phyloP scores from a whole-genome alignment of 2,113 vertebrate species.

The Rostratula benghalensis region DNA sequence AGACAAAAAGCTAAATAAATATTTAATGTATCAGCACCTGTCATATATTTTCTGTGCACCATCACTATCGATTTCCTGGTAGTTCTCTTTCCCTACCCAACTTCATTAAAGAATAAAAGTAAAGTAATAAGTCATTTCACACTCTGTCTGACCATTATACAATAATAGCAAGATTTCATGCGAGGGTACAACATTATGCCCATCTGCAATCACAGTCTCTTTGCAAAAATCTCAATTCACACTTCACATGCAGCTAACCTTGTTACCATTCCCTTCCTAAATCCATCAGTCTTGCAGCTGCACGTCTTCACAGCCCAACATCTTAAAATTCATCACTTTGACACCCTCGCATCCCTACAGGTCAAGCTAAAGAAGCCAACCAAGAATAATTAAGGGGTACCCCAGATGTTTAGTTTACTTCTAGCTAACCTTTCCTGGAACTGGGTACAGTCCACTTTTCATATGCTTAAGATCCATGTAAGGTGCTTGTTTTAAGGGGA shows the following conservation, averaged over 20 bases:
- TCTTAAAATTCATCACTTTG: conserved; percentile 92
- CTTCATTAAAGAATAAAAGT: conserved; percentile 88
- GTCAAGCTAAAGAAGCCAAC: conserved; percentile 85
- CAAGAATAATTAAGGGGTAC: conserved; percentile 86
- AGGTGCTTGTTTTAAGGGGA: conserved; percentile 64
- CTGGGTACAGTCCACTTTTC: conserved; percentile 35
- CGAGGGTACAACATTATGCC: conserved; percentile 85
- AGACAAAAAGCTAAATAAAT: conserved; percentile 77
- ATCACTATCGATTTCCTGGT: conserved; percentile 72
- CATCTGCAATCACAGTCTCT: conserved; percentile 87
- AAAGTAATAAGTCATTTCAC: conserved; percentile 89
- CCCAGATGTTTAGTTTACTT: conserved; percentile 84
- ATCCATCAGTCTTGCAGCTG: conserved; percentile 84
- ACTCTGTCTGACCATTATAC: conserved; percentile 82
- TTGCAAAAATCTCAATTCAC: conserved; percentile 92
- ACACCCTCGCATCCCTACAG: conserved; percentile 85
- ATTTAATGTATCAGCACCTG: conserved; percentile 76
- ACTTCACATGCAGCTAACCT: conserved; percentile 91
- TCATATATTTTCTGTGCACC: conserved; percentile 67
- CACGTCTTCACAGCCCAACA: conserved; percentile 86
- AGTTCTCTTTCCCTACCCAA: conserved; percentile 74
- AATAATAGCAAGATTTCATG: conserved; percentile 86
- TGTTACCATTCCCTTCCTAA: conserved; percentile 86
- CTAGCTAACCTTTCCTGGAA: conserved; percentile 65
- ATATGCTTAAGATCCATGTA: conserved; percentile 44